Evolutionary conservation across 2,113 vertebrate species (phyloP).

Genomic region (Actinemys pallida): DNA sequence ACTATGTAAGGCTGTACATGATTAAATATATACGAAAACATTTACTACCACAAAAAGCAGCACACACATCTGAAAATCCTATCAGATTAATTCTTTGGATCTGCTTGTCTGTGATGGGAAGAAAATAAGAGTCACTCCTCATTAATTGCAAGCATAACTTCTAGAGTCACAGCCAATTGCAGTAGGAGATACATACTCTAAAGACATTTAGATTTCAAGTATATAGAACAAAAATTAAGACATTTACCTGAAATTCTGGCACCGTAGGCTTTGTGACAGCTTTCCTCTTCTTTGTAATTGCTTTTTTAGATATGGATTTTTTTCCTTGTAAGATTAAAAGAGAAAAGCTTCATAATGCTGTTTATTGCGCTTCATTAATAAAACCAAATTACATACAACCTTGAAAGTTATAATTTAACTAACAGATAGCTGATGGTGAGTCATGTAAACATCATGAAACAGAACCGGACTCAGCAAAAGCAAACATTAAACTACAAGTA

Average conservation of each 20-base stretch:
- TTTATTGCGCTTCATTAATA: slow-evolving; percentile 72
- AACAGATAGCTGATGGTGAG: slow-evolving; percentile 54
- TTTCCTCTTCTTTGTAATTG: slow-evolving; percentile 85
- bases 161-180: slow-evolving; percentile 24
- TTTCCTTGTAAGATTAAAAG: slow-evolving; percentile 88
- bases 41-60: slow-evolving; percentile 14
- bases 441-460: slow-evolving; percentile 65
- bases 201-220: slow-evolving; percentile 53
- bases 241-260: slow-evolving; percentile 92
- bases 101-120: neutral
- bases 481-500: slow-evolving; percentile 65
- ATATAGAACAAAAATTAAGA: slow-evolving; percentile 61
- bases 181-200: slow-evolving; percentile 33
- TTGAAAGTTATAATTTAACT: slow-evolving; percentile 76
- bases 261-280: slow-evolving; percentile 78
- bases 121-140: slow-evolving; percentile 12
- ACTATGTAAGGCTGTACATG: neutral
- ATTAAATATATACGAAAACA: neutral
- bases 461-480: slow-evolving; percentile 52
- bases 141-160: slow-evolving; percentile 12
- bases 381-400: slow-evolving; percentile 71
- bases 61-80: slow-evolving; percentile 12
- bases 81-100: slow-evolving; percentile 20
- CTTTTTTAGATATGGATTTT: slow-evolving; percentile 85
- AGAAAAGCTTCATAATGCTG: slow-evolving; percentile 79